A percentile compares a stretch with the other conserved stretches of the same genome.
phyloP scores from a whole-genome alignment of 2,888 invertebrate species.

The Pachydiplax longipennis region DNA sequence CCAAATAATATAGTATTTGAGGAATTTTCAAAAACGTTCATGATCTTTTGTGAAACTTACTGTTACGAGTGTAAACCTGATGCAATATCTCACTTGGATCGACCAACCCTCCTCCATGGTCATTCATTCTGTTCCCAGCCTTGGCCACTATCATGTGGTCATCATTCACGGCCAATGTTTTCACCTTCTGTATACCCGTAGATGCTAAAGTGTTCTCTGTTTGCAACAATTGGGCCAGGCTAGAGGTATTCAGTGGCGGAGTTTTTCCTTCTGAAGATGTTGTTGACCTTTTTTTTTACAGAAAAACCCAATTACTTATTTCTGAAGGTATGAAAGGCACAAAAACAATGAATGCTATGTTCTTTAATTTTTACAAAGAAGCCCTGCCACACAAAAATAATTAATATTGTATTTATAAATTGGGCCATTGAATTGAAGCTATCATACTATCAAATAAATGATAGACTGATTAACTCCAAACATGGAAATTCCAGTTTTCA shows the following conservation, averaged over 20 bases:
- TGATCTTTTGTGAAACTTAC: background rate
- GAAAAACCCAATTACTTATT: background rate
- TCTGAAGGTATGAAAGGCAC: background rate
- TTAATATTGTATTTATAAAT: background rate
- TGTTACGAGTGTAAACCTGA: slow-evolving; percentile 47
- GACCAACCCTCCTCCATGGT: slow-evolving; percentile 48
- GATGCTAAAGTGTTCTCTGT: background rate
- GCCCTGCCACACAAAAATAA: background rate
- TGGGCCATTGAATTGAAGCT: too few species aligned
- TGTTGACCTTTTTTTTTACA: slow-evolving; percentile 9
- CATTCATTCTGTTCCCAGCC: slow-evolving; percentile 16
- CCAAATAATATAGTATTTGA: too few species aligned
- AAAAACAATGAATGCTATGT: too few species aligned
- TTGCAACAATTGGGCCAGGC: slow-evolving; percentile 24
- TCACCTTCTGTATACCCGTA: background rate
- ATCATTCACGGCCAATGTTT: slow-evolving; percentile 9
- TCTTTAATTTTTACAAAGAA: background rate
- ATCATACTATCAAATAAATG: too few species aligned
- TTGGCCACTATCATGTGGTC: slow-evolving; percentile 6
- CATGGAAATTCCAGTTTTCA: too few species aligned
- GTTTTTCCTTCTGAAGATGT: slow-evolving; percentile 3
- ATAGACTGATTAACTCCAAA: too few species aligned
- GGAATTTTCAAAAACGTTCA: too few species aligned
- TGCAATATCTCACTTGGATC: slow-evolving; percentile 52
- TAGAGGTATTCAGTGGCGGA: slow-evolving; percentile 11